A percentile compares a stretch with the other conserved stretches of the same genome.
Evolutionary conservation across 1,140 invertebrate species (phyloP).

Genomic region (Coelopa frigida): DNA sequence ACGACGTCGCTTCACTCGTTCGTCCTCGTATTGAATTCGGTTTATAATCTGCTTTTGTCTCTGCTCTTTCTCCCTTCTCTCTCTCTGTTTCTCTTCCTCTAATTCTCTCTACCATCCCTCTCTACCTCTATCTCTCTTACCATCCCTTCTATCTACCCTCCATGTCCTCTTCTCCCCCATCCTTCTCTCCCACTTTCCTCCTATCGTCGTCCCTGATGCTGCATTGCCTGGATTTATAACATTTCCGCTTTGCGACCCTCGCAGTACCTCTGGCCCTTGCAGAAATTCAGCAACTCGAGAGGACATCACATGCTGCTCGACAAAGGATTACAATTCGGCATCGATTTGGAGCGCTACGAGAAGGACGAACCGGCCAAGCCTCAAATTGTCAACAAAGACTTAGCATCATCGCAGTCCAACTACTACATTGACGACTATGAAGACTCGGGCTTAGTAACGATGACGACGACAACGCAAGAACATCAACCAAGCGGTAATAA

Average conservation of each 20-base stretch:
- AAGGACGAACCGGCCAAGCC: constrained; percentile 28
- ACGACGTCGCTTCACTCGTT: too few relatives aligned
- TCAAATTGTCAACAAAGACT: constrained; percentile 2
- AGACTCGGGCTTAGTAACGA: background rate
- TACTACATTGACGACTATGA: background rate
- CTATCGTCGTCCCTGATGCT: background rate
- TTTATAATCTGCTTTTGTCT: too few relatives aligned
- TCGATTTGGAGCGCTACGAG: constrained; percentile 33
- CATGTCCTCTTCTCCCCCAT: constrained; percentile 5
- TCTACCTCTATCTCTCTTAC: too few relatives aligned
- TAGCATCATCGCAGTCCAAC: constrained; percentile 3
- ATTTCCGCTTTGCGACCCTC: constrained; percentile 18
- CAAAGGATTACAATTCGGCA: constrained; percentile 31
- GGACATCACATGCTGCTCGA: constrained; percentile 49
- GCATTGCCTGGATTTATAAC: background rate
- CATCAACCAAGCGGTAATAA: background rate
- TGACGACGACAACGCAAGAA: background rate
- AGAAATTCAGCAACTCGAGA: constrained; percentile 57
- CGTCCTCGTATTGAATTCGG: too few relatives aligned
- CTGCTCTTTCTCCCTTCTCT: too few relatives aligned
- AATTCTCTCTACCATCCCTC: too few relatives aligned
- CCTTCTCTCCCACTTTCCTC: background rate
- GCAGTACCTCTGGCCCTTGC: constrained; percentile 65
- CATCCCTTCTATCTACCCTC: too few relatives aligned
- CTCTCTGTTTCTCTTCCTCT: too few relatives aligned